Evolutionary conservation across 2,888 invertebrate species (phyloP).

Genomic region (Selenia dentaria): DNA sequence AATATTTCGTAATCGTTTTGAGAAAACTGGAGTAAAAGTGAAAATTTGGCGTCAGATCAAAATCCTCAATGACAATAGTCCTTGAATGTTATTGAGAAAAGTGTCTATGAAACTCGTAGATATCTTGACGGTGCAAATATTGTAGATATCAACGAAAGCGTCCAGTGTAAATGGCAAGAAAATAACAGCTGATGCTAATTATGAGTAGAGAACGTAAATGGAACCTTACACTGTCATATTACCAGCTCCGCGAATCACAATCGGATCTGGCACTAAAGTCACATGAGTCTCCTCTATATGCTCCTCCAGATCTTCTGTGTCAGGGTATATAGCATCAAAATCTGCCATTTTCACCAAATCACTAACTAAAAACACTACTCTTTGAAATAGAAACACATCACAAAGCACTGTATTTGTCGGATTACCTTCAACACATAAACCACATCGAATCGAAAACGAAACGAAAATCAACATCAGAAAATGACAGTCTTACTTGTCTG

Average conservation of each 20-base stretch:
- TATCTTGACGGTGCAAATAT: conserved; percentile 32
- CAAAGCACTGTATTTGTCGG: conserved; percentile 71
- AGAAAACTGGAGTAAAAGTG: conserved; percentile 24
- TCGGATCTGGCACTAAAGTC: conserved; percentile 95
- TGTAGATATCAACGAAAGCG: not conserved
- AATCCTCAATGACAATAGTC: conserved; percentile 52
- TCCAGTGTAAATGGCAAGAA: not conserved
- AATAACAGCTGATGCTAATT: conserved; percentile 59
- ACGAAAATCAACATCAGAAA: no score
- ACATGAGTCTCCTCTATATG: conserved; percentile 90
- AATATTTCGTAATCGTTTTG: conserved; percentile 4
- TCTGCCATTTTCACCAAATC: conserved; percentile 90
- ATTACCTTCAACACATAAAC: no score
- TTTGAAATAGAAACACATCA: conserved; percentile 73
- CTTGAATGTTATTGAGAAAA: conserved; percentile 65
- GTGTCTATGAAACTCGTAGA: conserved; percentile 61
- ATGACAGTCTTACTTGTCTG: no score
- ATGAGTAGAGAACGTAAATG: conserved; percentile 43
- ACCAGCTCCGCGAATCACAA: conserved; percentile 97
- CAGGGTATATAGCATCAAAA: conserved; percentile 98
- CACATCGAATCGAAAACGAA: no score
- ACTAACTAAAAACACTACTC: conserved; percentile 60
- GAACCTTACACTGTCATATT: conserved; percentile 98
- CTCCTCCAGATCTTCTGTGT: conserved; percentile 91
- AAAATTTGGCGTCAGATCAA: conserved; percentile 62